Evolutionary conservation across 2,888 invertebrate species (phyloP), one percentile per base, ranked within the genome.

Genomic region (Perithous albicinctus): DNA sequence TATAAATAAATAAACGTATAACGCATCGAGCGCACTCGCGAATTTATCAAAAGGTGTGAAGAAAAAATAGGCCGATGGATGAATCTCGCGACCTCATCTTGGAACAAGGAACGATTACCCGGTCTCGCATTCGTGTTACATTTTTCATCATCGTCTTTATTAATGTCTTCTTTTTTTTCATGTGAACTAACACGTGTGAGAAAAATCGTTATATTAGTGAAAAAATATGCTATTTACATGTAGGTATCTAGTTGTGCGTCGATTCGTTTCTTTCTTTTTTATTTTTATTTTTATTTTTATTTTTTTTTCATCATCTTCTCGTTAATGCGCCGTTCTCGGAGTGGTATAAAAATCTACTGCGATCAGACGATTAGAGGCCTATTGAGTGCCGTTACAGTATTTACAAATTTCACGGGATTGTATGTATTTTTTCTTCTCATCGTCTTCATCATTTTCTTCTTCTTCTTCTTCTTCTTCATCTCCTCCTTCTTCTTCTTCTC

Each of bases 161-260:
- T 61, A n/a, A n/a, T n/a, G n/a, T 32, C 48, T 20, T n/a, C 20
- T 32, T 35, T 61, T 23, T 48, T 38, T 63, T 63, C 32, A 72
- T 72, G 75, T 82, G 75, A 59, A 78, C 70, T 82, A 75, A 82
- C 78, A 82, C 82, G 78, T 63, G 59, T 82, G 82, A 82, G 82
- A 82, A 86, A 78, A 83, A 83, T 83, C 78, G 63, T 83, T 61
- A 84, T 79, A 77, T 74, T 82, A 88, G 92, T 92, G 92, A 91
- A 92, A 92, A 92, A 92, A 92, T 92, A 92, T 89, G 88, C 89
- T 92, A 92, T 92, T 90, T 92, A 92, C 92, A 92, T 87, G 88
- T 91, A 89, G 90, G 86, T 88, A 87, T 81, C 78, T 88, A 91
- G 88, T 92, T 92, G 92, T 92, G 92, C 92, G 90, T 92, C 87